Evolutionary conservation across 2,888 invertebrate genomes (phyloP).

Genomic region (Drosophila diplacantha): DNA sequence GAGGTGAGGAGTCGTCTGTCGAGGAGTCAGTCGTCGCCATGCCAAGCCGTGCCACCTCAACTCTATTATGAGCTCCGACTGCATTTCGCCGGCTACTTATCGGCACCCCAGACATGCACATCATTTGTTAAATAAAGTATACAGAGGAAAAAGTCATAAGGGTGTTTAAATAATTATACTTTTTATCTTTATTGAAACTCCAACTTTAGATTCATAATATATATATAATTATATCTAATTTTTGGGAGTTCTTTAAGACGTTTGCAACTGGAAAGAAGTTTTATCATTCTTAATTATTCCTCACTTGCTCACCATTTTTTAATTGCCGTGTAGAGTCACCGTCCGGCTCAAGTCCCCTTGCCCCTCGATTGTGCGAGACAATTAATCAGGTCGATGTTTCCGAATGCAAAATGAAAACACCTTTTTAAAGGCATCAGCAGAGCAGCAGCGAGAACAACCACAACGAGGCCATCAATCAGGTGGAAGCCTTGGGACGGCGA

Average conservation of each 20-base stretch:
- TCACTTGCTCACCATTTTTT: not conserved
- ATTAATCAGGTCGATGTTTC: slow-evolving; percentile 73
- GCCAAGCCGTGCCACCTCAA: slow-evolving; percentile 24
- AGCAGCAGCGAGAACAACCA: slow-evolving; percentile 26
- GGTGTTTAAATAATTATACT: not conserved
- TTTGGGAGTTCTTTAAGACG: not conserved
- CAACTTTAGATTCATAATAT: too few relatives aligned
- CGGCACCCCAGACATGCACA: slow-evolving; percentile 61
- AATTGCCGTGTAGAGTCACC: slow-evolving; percentile 22
- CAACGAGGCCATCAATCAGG: slow-evolving; percentile 69
- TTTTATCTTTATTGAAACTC: not conserved
- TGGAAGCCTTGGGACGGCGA: slow-evolving; percentile 38
- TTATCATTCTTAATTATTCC: not conserved
- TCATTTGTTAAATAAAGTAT: slow-evolving; percentile 67
- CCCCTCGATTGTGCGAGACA: slow-evolving; percentile 66
- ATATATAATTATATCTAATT: not conserved
- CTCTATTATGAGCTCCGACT: slow-evolving; percentile 51
- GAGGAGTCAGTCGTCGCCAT: slow-evolving; percentile 5
- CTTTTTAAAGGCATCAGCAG: slow-evolving; percentile 52
- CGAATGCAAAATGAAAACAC: slow-evolving; percentile 70
- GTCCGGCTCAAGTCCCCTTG: slow-evolving; percentile 10
- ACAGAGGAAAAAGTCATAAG: not conserved
- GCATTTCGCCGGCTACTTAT: slow-evolving; percentile 54
- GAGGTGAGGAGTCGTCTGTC: slow-evolving; percentile 8
- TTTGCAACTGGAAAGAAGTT: not conserved